Evolutionary conservation across 2,888 invertebrate genomes (phyloP), one percentile per base, ranked within the genome.

Genomic region (Zhuqinia jingwanae): DNA sequence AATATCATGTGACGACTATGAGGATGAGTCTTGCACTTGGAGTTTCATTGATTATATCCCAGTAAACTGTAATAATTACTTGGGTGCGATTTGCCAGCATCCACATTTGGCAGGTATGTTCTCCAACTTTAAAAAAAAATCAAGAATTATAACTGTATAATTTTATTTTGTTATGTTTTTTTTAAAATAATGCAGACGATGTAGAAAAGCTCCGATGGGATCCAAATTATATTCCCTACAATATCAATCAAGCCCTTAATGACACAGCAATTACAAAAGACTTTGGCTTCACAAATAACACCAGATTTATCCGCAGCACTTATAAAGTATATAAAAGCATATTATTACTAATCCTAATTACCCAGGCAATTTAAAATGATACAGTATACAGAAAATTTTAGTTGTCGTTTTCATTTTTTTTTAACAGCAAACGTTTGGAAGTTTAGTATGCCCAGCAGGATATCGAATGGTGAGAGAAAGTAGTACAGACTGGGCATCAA

Each of bases 381-480:
- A n/a, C n/a, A n/a, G n/a, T n/a, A n/a, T n/a, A n/a, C n/a, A n/a
- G n/a, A n/a, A n/a, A n/a, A n/a, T n/a, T n/a, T n/a, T n/a, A n/a
- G n/a, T n/a, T n/a, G n/a, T n/a, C n/a, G n/a, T n/a, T n/a, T n/a
- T n/a, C n/a, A n/a, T n/a, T n/a, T n/a, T n/a, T n/a, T n/a, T 6
- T 36, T 1, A 20, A 1, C 63, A 82, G 76, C 83, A 83, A 83
- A 83, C 83, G 0, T 83, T 83, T 56, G 83, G 83, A 36, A 83
- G 77, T 36, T 15, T 83, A 0, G 22, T 47, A 6, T 83, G 83
- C 17, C 76, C 65, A 13, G 6, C 3, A 0, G 76, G 76, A 1
- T 83, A 77, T 27, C 50, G 22, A 5, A 68, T 84, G 68, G 13
- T 84, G 0, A 65, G 68, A 56, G 63, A 25, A 1, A 25, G 3